These are phyloP conservation scores for Noctuana brunneofusca DNA, from an alignment of 2,888 invertebrate genomes.

Conservation along the genomic window DNA sequence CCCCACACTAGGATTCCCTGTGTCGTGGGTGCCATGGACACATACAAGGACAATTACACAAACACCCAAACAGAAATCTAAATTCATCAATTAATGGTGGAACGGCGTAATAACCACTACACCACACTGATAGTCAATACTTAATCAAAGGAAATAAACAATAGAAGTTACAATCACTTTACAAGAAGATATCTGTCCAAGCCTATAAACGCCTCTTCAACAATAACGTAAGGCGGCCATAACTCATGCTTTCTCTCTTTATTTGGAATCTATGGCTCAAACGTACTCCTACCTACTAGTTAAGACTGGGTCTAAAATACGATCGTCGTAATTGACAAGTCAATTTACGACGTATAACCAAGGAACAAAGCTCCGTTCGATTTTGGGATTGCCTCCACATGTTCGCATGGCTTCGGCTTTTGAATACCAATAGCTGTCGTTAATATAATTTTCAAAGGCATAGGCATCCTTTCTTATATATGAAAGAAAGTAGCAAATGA, in stretches of 20 bases:
- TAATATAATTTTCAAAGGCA: neutral
- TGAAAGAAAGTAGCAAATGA: too few species aligned
- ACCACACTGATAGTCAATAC: too few species aligned
- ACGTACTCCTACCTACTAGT: conserved; percentile 3
- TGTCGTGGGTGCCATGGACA: too few species aligned
- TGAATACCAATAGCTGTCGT: neutral
- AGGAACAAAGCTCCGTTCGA: conserved; percentile 9
- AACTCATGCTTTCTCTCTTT: conserved; percentile 17
- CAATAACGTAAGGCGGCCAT: neutral
- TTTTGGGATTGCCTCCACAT: conserved; percentile 1
- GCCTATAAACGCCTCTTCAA: neutral
- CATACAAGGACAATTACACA: too few species aligned
- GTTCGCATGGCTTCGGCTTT: neutral
- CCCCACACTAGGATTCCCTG: too few species aligned
- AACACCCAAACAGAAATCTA: too few species aligned
- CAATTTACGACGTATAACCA: conserved; percentile 17
- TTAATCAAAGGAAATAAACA: neutral
- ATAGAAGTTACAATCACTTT: neutral
- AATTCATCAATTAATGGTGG: too few species aligned
- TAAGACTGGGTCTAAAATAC: conserved; percentile 19
- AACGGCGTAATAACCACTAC: too few species aligned
- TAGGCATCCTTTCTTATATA: too few species aligned
- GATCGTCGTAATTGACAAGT: conserved; percentile 26
- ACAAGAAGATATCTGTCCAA: conserved; percentile 4
- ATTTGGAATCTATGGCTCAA: conserved; percentile 8